Conservation (phyloP, 2,797 vertebrate genomes). For the Enteromius anoplus region DNA sequence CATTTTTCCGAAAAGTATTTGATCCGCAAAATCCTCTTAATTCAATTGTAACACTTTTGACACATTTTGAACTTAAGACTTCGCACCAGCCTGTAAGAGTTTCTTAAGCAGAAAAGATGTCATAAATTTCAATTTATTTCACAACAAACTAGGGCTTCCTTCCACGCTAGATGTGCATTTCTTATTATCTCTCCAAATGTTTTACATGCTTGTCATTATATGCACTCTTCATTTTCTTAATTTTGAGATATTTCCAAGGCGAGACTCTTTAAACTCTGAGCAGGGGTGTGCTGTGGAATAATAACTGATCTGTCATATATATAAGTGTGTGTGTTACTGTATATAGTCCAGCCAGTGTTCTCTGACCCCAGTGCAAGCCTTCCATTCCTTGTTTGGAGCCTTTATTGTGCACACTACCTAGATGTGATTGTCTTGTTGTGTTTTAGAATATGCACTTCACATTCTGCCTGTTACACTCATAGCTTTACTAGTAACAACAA, state of each 20-base stretch:
- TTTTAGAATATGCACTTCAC: neutral
- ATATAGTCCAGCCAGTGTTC: neutral
- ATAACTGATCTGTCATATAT: neutral
- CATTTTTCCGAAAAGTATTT: neutral
- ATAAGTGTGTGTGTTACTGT: neutral
- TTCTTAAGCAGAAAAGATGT: neutral
- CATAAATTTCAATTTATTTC: too few relatives aligned
- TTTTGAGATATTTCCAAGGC: neutral
- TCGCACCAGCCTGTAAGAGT: too few relatives aligned
- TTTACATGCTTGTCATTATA: neutral
- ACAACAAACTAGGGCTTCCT: too few relatives aligned
- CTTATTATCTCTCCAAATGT: neutral
- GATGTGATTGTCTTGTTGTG: neutral
- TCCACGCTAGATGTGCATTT: too few relatives aligned
- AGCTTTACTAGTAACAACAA: neutral
- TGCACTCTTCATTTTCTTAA: neutral
- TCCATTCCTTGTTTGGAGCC: slow-evolving; percentile 7
- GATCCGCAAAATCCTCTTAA: neutral
- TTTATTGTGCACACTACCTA: neutral
- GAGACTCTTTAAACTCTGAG: neutral
- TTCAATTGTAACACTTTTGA: neutral
- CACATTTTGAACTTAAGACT: too few relatives aligned
- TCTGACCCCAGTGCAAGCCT: slow-evolving; percentile 1
- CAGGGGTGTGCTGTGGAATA: neutral
- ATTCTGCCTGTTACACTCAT: too few relatives aligned